A percentile compares a stretch with the other conserved stretches of the same genome.
phyloP scores from a whole-genome alignment of 2,113 vertebrate species.

The Syngnathus scovelli region DNA sequence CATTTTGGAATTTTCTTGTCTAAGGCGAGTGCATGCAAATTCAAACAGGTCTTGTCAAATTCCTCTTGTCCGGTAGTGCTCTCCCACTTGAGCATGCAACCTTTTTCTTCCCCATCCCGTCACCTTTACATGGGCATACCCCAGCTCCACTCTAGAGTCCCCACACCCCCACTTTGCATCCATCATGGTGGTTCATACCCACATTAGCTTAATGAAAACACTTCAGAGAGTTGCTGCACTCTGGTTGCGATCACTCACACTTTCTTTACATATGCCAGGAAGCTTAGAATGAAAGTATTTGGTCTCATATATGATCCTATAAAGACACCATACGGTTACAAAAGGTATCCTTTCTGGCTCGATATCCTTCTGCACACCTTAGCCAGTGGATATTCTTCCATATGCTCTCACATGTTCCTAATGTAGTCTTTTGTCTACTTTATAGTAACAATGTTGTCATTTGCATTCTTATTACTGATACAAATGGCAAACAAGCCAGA shows the following conservation, averaged over 20 bases:
- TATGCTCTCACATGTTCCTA: constrained; percentile 5
- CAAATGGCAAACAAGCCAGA: constrained; percentile 13
- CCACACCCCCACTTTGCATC: constrained; percentile 40
- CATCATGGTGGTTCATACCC: constrained; percentile 50
- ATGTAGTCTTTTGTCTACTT: constrained; percentile 7
- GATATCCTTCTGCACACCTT: constrained; percentile 3
- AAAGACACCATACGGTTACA: neutral
- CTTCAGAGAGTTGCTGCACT: constrained; percentile 29
- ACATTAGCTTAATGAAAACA: constrained; percentile 58
- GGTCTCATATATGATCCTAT: neutral
- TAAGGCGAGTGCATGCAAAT: constrained; percentile 58
- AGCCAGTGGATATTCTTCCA: constrained; percentile 1
- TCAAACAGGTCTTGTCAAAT: constrained; percentile 42
- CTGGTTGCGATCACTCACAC: constrained; percentile 42
- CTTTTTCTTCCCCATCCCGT: constrained; percentile 24
- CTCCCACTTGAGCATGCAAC: neutral
- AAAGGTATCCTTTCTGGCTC: neutral
- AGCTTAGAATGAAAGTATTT: neutral
- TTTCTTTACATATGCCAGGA: constrained; percentile 16
- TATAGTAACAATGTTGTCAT: constrained; percentile 5
- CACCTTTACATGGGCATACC: constrained; percentile 43
- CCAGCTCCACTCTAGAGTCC: constrained; percentile 43
- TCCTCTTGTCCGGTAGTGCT: neutral
- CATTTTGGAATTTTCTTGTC: constrained; percentile 1
- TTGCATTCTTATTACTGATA: constrained; percentile 4